Evolutionary conservation across 1,140 invertebrate genomes (phyloP).

Genomic region (Sesamia nonagrioides): DNA sequence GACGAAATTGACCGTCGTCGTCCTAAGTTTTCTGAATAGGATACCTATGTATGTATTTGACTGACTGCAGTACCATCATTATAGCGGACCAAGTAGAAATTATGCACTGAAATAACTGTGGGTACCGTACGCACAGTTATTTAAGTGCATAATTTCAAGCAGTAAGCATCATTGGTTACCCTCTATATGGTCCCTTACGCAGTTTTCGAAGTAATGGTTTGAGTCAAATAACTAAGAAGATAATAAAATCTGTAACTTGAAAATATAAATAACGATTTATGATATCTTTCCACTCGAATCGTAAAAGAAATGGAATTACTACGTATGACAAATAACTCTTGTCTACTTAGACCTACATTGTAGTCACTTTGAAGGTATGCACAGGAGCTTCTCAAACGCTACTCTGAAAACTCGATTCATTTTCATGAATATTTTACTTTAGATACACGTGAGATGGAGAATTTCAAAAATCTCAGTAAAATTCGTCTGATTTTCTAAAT

Average conservation of each 20-base stretch:
- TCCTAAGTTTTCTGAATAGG: neutral
- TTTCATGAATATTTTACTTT: neutral
- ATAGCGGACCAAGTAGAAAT: neutral
- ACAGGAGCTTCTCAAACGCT: neutral
- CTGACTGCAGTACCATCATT: neutral
- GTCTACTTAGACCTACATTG: neutral
- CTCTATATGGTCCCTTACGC: neutral
- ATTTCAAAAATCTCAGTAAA: neutral
- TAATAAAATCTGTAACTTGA: neutral
- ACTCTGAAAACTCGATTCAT: neutral
- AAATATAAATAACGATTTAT: conserved; percentile 17
- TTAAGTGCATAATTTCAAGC: conserved; percentile 7
- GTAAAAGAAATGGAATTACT: neutral
- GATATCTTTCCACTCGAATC: neutral
- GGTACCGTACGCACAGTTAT: neutral
- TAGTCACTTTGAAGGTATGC: too few species aligned
- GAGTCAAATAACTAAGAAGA: neutral
- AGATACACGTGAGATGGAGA: neutral
- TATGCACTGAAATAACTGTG: too few species aligned
- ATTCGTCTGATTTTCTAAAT: neutral
- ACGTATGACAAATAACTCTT: neutral
- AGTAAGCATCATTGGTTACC: neutral
- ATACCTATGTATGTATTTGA: neutral
- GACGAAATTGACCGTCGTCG: neutral
- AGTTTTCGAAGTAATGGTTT: neutral